These are phyloP conservation scores for Troides oblongomaculatus DNA, from an alignment of 2,888 invertebrate genomes.

Conservation along the genomic window DNA sequence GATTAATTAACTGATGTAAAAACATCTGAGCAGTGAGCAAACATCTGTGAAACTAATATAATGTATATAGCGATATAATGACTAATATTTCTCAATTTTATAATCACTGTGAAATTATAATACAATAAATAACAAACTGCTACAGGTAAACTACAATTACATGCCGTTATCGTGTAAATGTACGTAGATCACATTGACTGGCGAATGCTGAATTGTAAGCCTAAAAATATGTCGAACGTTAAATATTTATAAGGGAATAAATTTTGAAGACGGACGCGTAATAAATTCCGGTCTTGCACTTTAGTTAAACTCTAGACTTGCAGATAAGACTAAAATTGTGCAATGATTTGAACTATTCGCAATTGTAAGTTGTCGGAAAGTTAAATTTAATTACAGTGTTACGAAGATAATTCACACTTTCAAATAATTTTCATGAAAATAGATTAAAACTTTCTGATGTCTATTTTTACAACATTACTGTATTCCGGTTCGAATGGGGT, in stretches of 20 bases:
- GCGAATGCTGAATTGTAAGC: slow-evolving; percentile 8
- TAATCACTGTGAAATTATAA: too few relatives aligned
- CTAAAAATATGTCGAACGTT: slow-evolving; percentile 26
- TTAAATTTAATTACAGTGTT: neutral
- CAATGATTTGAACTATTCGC: slow-evolving; percentile 66
- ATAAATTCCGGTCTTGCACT: slow-evolving; percentile 70
- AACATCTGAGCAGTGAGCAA: too few relatives aligned
- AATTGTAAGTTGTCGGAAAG: slow-evolving; percentile 66
- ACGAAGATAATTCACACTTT: neutral
- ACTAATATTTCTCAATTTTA: too few relatives aligned
- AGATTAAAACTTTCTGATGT: too few relatives aligned
- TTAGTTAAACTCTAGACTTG: slow-evolving; percentile 56
- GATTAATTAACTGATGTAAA: too few relatives aligned
- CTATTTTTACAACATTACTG: too few relatives aligned
- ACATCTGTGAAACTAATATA: too few relatives aligned
- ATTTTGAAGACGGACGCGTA: slow-evolving; percentile 54
- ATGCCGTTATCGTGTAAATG: too few relatives aligned
- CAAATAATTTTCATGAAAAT: neutral
- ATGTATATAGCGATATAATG: too few relatives aligned
- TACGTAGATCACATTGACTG: slow-evolving; percentile 1
- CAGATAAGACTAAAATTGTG: slow-evolving; percentile 62
- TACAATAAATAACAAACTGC: too few relatives aligned
- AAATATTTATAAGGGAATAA: slow-evolving; percentile 33
- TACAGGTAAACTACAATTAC: too few relatives aligned
- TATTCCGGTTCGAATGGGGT: too few relatives aligned